Base-by-base conservation (phyloP, 1,140 invertebrate species). In the Leptinotarsa undecemlineata region DNA sequence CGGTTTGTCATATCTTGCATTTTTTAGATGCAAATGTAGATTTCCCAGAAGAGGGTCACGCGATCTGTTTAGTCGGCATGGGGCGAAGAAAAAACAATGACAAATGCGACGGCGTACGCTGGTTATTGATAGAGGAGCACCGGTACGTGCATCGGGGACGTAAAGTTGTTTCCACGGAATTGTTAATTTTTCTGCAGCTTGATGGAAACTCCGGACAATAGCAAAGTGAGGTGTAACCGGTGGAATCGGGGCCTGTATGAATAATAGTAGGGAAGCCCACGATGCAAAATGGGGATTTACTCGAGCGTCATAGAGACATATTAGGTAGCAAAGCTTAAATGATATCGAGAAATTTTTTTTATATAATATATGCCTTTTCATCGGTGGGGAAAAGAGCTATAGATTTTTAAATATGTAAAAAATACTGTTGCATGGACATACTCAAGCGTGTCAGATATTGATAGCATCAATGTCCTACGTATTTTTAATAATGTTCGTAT, bases 41-140 rank as follows among this genome's bases (percentile, higher is more conserved):
- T 68, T 68, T 68, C 66, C 66, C 66, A 26, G 33, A 68, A 47
- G 66, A 47, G 26, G 33, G 66, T 68, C 66, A 68, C 66, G 66
- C 66, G 33, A 64, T 26, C 14, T 26, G 20, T 23, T 64, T 64
- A 42, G 4, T 42, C 33, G 19, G 14, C 6, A 68, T 42, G 19
- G 66, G 66, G 66, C 8, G 42, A 26, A 64, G 20, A 64, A 64
- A 61, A 66, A 66, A 66, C 33, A 23, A 66, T 66, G 63, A 66
- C 21, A 20, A 66, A 26, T 33, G 63, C 63, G 33, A 26, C 33
- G 15, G 21, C 33, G 33, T 42, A 42, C 33, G 2, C 33, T 11
- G 26, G 26, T 33, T 57, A 14, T 14, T 15, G n/a, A 17, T 19
- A 14, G 14, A 57, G 51, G 51, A 19, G 51, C n/a, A 15, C 51